Evolutionary conservation across 2,888 invertebrate genomes (phyloP), one percentile per base, ranked within the genome.

Genomic region (Protophormia terraenovae): DNA sequence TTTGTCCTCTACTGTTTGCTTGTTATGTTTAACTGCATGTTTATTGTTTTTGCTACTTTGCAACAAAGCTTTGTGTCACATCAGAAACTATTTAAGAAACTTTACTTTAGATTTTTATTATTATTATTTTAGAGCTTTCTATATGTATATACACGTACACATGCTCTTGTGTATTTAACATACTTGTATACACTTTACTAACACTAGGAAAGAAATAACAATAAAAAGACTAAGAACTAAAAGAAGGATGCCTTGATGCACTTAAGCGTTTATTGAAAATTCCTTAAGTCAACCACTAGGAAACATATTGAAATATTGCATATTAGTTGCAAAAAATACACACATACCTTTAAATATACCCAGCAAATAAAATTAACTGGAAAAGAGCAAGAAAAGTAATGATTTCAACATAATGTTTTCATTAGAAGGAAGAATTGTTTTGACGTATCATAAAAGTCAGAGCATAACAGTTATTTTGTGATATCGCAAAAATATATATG

Each of bases 231-330:
- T 38, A 62, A 69, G 16, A n/a, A 50, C 27, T 7, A 62, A 53
- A 53, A 64, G 5, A 38, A 38, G 27, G 38, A 47, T 41, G 66
- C 55, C 16, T 66, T 77, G 71, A 83, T 66, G 72, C 77, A 76
- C 64, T 82, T 82, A 24, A 82, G 55, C 82, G 77, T 73, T 85
- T 85, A 82, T 82, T 85, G 82, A 81, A 84, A 85, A 85, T 85
- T 82, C 84, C 84, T 81, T 82, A 73, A 78, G 81, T 82, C 78
- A 85, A 71, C 78, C 78, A 69, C 69, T 82, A 82, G 82, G 41
- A 82, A 82, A 78, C 62, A 78, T 82, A 78, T 85, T 78, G 35
- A 75, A 82, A 69, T 71, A 84, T 79, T 67, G n/a, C 29, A 67
- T 45, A 35, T 14, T 41, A 55, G 71, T 22, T 24, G 22, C 72